phyloP scores from a whole-genome alignment of 2,888 invertebrate genomes.

The Odontomyia ornata region DNA sequence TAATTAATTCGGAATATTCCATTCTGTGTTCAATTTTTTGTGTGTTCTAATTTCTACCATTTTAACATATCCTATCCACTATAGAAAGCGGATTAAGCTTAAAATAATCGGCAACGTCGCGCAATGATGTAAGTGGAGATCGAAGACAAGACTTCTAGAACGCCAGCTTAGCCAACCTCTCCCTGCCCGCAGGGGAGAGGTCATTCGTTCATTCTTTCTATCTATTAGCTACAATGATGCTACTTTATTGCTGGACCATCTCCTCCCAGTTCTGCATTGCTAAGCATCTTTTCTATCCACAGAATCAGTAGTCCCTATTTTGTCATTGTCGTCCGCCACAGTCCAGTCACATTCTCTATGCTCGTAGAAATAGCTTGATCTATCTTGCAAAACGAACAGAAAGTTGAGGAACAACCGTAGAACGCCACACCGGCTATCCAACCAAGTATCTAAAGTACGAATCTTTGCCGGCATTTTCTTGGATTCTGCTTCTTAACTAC shows the following conservation, averaged over 20 bases:
- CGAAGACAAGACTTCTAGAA: background rate
- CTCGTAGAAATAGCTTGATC: background rate
- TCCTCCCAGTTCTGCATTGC: too few relatives aligned
- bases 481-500: background rate
- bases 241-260: background rate
- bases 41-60: too few relatives aligned
- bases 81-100: too few relatives aligned
- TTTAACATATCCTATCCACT: too few relatives aligned
- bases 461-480: background rate
- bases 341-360: background rate
- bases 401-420: background rate
- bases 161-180: background rate
- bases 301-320: slow-evolving; percentile 5
- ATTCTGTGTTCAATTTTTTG: too few relatives aligned
- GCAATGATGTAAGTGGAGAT: background rate
- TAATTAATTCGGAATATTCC: too few relatives aligned
- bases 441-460: background rate
- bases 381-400: background rate
- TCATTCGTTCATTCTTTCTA: background rate
- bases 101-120: slow-evolving; percentile 1
- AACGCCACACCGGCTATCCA: background rate
- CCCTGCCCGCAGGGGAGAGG: background rate
- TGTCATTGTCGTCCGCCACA: background rate
- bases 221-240: background rate
- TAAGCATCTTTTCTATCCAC: background rate